Evolutionary conservation across 2,113 vertebrate species (phyloP).

Genomic region (Dipodomys stephensi): DNA sequence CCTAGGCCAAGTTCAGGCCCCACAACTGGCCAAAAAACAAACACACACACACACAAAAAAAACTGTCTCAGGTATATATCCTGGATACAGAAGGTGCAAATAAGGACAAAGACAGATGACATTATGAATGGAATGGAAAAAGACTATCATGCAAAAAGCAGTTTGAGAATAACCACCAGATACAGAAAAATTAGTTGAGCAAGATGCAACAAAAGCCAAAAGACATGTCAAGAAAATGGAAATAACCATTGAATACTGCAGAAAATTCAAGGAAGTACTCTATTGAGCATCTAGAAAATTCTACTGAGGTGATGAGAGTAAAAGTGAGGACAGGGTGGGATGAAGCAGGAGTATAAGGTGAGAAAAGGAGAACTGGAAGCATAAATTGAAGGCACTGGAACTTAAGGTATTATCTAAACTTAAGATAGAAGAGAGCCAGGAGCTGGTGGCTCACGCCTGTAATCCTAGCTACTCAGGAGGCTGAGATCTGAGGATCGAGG

Average conservation of each 20-base stretch:
- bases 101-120: background rate
- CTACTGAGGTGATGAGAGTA: background rate
- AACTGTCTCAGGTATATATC: background rate
- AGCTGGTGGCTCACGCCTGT: too few relatives aligned
- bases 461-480: too few relatives aligned
- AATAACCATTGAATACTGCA: background rate
- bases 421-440: too few relatives aligned
- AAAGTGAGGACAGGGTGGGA: background rate
- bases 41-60: background rate
- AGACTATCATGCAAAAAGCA: background rate
- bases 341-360: background rate
- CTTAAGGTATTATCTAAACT: too few relatives aligned
- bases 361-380: constrained; percentile 2
- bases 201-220: background rate
- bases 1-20: too few relatives aligned
- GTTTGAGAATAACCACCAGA: background rate
- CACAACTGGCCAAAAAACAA: background rate
- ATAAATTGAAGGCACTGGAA: background rate
- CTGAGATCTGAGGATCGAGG: too few relatives aligned
- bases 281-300: background rate
- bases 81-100: background rate
- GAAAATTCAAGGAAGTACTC: background rate
- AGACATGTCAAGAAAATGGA: background rate
- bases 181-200: constrained; percentile 17
- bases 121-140: too few relatives aligned